These are phyloP conservation scores for Oscheius onirici DNA, from an alignment of 2,888 invertebrate species.

Conservation along the genomic window DNA sequence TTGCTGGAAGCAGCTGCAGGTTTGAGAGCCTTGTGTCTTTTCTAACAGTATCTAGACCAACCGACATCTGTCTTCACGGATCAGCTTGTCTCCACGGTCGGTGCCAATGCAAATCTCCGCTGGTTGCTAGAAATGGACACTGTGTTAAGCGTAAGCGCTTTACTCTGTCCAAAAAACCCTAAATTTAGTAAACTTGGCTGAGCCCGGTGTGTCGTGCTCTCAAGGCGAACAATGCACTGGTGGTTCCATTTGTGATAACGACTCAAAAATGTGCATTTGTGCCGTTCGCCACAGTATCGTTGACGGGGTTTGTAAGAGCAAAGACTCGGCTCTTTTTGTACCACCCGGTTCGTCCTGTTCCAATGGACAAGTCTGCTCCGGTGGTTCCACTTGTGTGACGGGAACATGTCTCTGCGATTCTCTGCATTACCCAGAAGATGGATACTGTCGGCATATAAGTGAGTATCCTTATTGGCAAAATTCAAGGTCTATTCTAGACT, in stretches of 20 bases:
- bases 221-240: conserved; percentile 64
- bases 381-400: conserved; percentile 57
- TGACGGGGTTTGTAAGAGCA: conserved; percentile 57
- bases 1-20: conserved; percentile 27
- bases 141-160: conserved; percentile 41
- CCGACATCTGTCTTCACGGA: conserved; percentile 56
- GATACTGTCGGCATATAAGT: conserved; percentile 57
- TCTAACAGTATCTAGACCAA: conserved; percentile 27
- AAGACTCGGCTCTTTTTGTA: conserved; percentile 49
- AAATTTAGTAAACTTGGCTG: conserved; percentile 36
- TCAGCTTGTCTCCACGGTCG: conserved; percentile 52
- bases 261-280: conserved; percentile 61
- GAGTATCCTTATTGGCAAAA: background rate
- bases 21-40: too few relatives aligned
- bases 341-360: conserved; percentile 57
- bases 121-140: conserved; percentile 47
- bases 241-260: conserved; percentile 65
- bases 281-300: conserved; percentile 56
- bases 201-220: conserved; percentile 61
- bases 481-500: conserved; percentile 4
- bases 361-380: conserved; percentile 53
- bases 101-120: conserved; percentile 56
- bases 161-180: background rate
- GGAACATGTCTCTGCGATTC: conserved; percentile 59
- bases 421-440: conserved; percentile 56